phyloP scores from a whole-genome alignment of 2,797 vertebrate genomes.

The Sebastes aleutianus region DNA sequence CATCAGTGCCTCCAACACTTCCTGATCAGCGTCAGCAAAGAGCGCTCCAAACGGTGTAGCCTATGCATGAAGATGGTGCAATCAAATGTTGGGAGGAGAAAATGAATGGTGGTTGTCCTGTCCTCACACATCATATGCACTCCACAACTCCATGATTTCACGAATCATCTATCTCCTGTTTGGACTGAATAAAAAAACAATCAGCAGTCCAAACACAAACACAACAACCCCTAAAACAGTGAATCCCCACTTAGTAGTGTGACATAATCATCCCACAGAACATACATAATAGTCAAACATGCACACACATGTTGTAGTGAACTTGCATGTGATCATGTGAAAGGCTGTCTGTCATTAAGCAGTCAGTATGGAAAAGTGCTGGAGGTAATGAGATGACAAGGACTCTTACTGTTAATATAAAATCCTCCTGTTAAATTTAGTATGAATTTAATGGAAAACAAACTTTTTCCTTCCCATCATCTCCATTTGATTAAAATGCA shows the following conservation, averaged over 20 bases:
- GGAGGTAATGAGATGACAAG: slow-evolving; percentile 10
- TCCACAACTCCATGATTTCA: slow-evolving; percentile 5
- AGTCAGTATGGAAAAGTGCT: slow-evolving; percentile 12
- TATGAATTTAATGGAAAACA: slow-evolving; percentile 41
- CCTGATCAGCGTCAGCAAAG: slow-evolving; percentile 31
- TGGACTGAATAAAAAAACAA: neutral
- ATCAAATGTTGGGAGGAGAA: slow-evolving; percentile 12
- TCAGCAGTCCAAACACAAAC: neutral
- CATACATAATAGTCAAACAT: neutral
- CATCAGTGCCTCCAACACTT: slow-evolving; percentile 47
- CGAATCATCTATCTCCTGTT: slow-evolving; percentile 23
- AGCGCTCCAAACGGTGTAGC: neutral
- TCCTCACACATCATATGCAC: neutral
- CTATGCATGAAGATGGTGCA: neutral
- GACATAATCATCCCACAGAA: neutral
- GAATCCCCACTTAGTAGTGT: neutral
- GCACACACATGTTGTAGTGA: neutral
- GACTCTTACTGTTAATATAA: slow-evolving; percentile 14
- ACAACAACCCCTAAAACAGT: neutral
- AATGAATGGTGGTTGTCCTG: slow-evolving; percentile 7
- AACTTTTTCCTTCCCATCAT: slow-evolving; percentile 25
- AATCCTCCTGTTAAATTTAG: slow-evolving; percentile 30
- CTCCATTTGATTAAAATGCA: slow-evolving; percentile 34
- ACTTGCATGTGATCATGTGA: slow-evolving; percentile 3
- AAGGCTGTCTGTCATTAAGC: slow-evolving; percentile 1